Percentiles rank a stretch among this genome's conserved stretches.
These are phyloP conservation scores for Ormyrus pomaceus DNA, from an alignment of 2,888 invertebrate species.

Conservation along the genomic window DNA sequence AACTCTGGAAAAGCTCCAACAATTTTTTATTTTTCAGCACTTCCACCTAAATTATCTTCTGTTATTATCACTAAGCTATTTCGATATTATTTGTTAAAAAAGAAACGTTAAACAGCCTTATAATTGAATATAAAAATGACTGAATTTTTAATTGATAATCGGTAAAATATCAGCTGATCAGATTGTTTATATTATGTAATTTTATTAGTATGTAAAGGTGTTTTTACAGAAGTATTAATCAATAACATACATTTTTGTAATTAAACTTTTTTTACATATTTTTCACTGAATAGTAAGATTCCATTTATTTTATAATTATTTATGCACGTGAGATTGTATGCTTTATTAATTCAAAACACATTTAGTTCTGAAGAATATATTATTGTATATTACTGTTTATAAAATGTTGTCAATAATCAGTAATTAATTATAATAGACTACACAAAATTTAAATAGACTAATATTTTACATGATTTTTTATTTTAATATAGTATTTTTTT, in stretches of 20 bases:
- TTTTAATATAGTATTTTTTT: slow-evolving; percentile 1
- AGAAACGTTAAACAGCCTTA: background rate
- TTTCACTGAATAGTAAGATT: too few relatives aligned
- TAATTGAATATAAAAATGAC: background rate
- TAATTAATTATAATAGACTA: background rate
- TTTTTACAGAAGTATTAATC: too few relatives aligned
- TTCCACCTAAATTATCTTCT: background rate
- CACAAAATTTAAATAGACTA: too few relatives aligned
- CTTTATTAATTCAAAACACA: background rate
- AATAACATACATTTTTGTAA: too few relatives aligned
- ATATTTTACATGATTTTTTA: background rate
- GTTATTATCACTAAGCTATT: background rate
- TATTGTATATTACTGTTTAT: background rate
- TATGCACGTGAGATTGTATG: too few relatives aligned
- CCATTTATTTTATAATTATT: too few relatives aligned
- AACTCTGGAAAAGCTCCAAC: slow-evolving; percentile 49
- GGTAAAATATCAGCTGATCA: slow-evolving; percentile 26
- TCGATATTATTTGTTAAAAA: background rate
- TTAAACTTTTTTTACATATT: too few relatives aligned
- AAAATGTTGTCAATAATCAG: background rate
- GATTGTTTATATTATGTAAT: slow-evolving; percentile 27
- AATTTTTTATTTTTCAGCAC: background rate
- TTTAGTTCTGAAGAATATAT: background rate
- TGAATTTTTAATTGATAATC: background rate
- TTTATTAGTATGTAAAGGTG: background rate